These are phyloP conservation scores for Eupleurogrammus muticus DNA, from an alignment of 2,797 vertebrate genomes.

Conservation along the genomic window DNA sequence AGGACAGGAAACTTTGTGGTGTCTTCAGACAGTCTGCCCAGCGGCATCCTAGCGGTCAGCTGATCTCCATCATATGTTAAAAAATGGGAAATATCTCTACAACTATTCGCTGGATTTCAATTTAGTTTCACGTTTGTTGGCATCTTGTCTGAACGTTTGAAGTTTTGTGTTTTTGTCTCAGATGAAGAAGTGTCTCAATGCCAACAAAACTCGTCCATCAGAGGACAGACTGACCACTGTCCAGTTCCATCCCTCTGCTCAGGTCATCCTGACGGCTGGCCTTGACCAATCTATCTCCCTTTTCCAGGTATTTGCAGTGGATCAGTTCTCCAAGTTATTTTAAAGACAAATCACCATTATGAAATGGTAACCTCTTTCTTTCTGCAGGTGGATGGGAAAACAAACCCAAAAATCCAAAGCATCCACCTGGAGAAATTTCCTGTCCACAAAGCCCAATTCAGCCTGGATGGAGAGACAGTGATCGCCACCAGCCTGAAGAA, in stretches of 20 bases:
- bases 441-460: slow-evolving; percentile 89
- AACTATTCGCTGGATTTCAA: too few relatives aligned
- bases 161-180: slow-evolving; percentile 47
- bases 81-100: too few relatives aligned
- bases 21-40: slow-evolving; percentile 86
- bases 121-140: too few relatives aligned
- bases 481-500: slow-evolving; percentile 90
- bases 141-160: too few relatives aligned
- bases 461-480: slow-evolving; percentile 88
- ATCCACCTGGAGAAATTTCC: slow-evolving; percentile 93
- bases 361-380: not conserved
- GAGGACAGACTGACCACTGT: slow-evolving; percentile 84
- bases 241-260: slow-evolving; percentile 94
- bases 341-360: too few relatives aligned
- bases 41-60: slow-evolving; percentile 89
- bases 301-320: slow-evolving; percentile 87
- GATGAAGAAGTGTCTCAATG: slow-evolving; percentile 89
- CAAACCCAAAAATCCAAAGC: slow-evolving; percentile 94
- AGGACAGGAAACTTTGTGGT: slow-evolving; percentile 91
- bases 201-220: slow-evolving; percentile 87
- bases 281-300: slow-evolving; percentile 89
- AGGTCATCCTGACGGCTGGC: slow-evolving; percentile 93
- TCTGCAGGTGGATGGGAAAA: slow-evolving; percentile 92
- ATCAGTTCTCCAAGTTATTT: fast-evolving
- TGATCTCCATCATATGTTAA: not conserved